Percentiles rank a stretch among this genome's conserved stretches.
Evolutionary conservation across 2,797 vertebrate genomes (phyloP).

Genomic region (Crenuchus spilurus): DNA sequence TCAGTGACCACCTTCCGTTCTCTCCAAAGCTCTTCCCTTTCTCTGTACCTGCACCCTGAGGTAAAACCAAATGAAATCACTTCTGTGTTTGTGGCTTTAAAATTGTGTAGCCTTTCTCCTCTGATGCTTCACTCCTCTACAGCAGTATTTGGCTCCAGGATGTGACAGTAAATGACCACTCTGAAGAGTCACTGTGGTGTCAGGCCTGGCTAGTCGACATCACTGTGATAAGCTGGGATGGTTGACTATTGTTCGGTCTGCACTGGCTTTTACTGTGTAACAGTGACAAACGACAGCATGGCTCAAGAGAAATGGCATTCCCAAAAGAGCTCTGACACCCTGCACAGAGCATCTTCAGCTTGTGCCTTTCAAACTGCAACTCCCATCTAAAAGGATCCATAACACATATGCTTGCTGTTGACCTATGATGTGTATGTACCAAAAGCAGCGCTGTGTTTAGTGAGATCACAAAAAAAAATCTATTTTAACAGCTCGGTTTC

Average conservation of each 20-base stretch:
- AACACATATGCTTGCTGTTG: no score
- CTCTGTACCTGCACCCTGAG: background rate
- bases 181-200: background rate
- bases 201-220: background rate
- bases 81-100: background rate
- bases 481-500: no score
- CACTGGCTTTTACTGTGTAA: background rate
- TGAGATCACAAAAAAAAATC: no score
- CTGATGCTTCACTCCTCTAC: background rate
- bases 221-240: background rate
- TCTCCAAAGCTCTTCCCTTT: background rate
- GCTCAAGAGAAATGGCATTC: background rate
- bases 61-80: background rate
- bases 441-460: no score
- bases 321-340: background rate
- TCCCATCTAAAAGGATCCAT: background rate
- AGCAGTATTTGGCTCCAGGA: background rate
- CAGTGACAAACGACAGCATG: background rate
- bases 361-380: background rate
- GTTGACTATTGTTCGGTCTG: background rate
- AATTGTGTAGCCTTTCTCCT: background rate
- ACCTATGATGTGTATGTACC: no score
- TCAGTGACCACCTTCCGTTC: background rate
- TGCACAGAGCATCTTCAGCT: background rate
- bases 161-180: background rate